phyloP scores from a whole-genome alignment of 2,888 invertebrate genomes.

The Yponomeuta plumbellus region DNA sequence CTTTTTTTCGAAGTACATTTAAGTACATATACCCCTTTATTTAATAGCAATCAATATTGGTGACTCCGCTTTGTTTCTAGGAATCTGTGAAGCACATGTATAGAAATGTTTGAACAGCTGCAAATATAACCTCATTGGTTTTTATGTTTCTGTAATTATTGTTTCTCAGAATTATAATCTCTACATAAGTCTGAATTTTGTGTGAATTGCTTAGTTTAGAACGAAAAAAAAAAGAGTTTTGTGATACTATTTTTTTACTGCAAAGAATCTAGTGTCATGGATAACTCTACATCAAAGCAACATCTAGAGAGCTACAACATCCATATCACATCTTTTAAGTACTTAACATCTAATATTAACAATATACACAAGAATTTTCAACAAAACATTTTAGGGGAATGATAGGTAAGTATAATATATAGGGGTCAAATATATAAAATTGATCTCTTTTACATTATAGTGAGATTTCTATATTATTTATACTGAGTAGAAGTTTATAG shows the following conservation, averaged over 20 bases:
- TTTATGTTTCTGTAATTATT: background rate
- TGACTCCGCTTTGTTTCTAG: background rate
- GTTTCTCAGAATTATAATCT: background rate
- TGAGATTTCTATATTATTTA: constrained; percentile 32
- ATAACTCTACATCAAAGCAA: constrained; percentile 48
- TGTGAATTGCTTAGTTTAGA: background rate
- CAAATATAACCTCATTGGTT: background rate
- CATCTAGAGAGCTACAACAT: constrained; percentile 71
- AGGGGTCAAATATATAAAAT: constrained; percentile 20
- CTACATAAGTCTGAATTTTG: background rate
- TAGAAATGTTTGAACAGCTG: background rate
- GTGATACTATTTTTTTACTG: constrained; percentile 35
- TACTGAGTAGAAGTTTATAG: constrained; percentile 53
- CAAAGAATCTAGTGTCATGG: constrained; percentile 41
- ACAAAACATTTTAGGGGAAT: constrained; percentile 57
- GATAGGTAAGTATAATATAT: constrained; percentile 26
- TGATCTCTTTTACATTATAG: constrained; percentile 23
- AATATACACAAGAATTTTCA: constrained; percentile 58
- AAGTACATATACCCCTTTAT: background rate
- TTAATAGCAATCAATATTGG: background rate
- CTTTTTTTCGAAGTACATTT: no score
- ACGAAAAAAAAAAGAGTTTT: constrained; percentile 7
- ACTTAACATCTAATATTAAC: constrained; percentile 51
- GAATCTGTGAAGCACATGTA: background rate
- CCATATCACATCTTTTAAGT: constrained; percentile 72